Evolutionary conservation across 37 sponge, comb jelly and placozoan species (phyloP), one percentile per base, ranked within the genome.

Genomic region (Ephydatia muelleri): DNA sequence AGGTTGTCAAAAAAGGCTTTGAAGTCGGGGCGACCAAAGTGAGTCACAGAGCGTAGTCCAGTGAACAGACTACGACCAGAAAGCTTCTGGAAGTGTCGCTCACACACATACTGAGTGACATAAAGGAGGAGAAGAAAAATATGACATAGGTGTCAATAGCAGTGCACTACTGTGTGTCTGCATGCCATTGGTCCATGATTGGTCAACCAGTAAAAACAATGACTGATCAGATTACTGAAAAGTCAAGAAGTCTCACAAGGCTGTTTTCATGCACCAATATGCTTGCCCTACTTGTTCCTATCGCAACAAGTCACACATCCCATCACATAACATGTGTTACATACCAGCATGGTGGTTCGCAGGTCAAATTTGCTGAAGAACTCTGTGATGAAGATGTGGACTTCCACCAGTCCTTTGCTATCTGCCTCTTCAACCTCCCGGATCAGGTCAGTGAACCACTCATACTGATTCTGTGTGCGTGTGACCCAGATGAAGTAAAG

Each of bases 401-500:
- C 90, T 73, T 98, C 98, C 13, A 96, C 76, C 12, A 96, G 75
- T 0, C 87, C 83, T 79, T 87, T 85, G 32, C 69, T 92, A 74
- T 98, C 98, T 32, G 92, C 91, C 8, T 98, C 88, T 72, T 98
- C 98, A 5, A 88, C 94, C 69, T 98, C 92, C 37, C 90, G 79
- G 77, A 98, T 96, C 78, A 96, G 94, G 64, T 98, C 98, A 37
- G 92, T 74, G 72, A 98, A 84, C 98, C 98, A 98, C 83, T 98
- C 98, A 65, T 85, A 98, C 84, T 98, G 94, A 79, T 96, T 94
- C 92, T 98, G 98, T 2, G 91, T 95, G 67, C 98, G 85, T 26
- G 98, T 94, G 66, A 94, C 94, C 98, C 98, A 98, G 86, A 98
- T 91, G 87, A 98, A 98, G 82, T 94, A 94, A 68, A 98, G 90